Evolutionary conservation across 2,797 vertebrate genomes (phyloP), one percentile per base, ranked within the genome.

Genomic region (Allenopithecus nigroviridis): DNA sequence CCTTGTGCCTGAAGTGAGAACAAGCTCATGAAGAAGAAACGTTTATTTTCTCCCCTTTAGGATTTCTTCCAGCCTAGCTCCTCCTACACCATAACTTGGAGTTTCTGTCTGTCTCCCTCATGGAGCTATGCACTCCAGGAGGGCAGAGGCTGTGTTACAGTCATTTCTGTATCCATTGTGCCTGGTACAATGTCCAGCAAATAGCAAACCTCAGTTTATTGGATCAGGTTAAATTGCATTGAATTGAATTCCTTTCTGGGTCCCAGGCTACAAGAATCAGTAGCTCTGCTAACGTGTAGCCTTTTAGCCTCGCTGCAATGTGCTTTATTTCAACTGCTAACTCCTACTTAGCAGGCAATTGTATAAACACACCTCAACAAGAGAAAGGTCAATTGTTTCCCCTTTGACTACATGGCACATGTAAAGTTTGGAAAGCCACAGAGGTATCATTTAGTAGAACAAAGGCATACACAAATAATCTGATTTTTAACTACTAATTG

Each of bases 401-500:
- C 87, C 48, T 88, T 75, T 91, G 76, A 79, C 93, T 64, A 76
- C 21, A 33, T 13, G 14, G 78, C 24, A 46, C 89, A 36, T 14
- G 24, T n/a, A 53, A 91, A 92, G 53, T 93, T 89, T 72, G 61
- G 74, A 95, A 89, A 96, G 92, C 57, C 96, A 80, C 10, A 72
- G 88, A 97, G 95, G 93, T 96, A 92, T 68, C 68, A 92, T 89
- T 98, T 97, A 94, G 87, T 76, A 55, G 17, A 94, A 94, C 92
- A 95, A 97, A 97, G 68, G 21, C 84, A 88, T 95, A 50, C 84
- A 72, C 78, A 92, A 74, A 96, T 97, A 78, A 97, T 94, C 95
- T 90, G 94, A 95, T 84, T 97, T 96, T 87, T 90, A 96, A 48
- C 64, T 94, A 55, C 92, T 97, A 93, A 97, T 98, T 97, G 91